phyloP scores from a whole-genome alignment of 1,140 invertebrate species.

The Amyelois transitella region DNA sequence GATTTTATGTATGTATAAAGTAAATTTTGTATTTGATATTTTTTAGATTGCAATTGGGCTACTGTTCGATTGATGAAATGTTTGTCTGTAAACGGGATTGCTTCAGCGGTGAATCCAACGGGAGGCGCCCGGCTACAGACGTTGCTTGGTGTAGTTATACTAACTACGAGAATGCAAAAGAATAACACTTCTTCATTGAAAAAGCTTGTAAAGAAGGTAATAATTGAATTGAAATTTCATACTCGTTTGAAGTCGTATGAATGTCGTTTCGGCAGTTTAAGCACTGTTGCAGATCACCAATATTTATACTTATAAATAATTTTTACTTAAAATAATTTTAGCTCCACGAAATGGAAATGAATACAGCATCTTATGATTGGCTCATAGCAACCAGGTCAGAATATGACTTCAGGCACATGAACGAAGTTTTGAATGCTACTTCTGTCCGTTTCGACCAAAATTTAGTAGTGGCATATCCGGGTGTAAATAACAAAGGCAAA shows the following conservation, averaged over 20 bases:
- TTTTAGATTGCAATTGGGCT: constrained; percentile 41
- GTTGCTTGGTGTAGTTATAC: constrained; percentile 37
- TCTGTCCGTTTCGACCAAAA: constrained; percentile 56
- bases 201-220: constrained; percentile 40
- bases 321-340: constrained; percentile 24
- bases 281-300: neutral
- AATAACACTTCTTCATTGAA: constrained; percentile 26
- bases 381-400: constrained; percentile 36
- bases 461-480: constrained; percentile 38
- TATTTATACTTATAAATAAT: neutral
- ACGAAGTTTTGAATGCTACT: constrained; percentile 43
- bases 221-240: no score
- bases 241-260: neutral
- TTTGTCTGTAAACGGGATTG: constrained; percentile 48
- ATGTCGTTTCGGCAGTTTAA: no score
- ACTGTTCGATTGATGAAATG: constrained; percentile 46
- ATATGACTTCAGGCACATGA: constrained; percentile 37
- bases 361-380: constrained; percentile 51
- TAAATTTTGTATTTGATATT: neutral
- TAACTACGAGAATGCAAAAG: constrained; percentile 21
- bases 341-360: constrained; percentile 42
- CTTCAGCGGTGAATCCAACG: constrained; percentile 27
- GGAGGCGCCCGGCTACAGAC: constrained; percentile 15
- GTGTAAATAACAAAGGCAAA: neutral
- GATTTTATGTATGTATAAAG: no score